Conservation (phyloP, 2,797 vertebrate species). For the Phoebastria nigripes region DNA sequence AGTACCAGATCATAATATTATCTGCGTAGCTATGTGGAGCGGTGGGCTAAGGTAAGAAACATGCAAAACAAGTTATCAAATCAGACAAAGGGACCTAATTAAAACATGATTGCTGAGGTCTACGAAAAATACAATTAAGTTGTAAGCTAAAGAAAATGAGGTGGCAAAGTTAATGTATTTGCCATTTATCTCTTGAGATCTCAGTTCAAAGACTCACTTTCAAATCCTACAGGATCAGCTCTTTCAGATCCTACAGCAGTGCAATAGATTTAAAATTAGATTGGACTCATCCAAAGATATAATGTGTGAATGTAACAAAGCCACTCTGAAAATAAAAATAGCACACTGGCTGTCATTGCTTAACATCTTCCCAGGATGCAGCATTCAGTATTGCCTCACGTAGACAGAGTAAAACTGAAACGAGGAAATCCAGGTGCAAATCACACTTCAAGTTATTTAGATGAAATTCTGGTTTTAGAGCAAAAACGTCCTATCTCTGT, state of each 20-base stretch:
- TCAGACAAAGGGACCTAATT: slow-evolving; percentile 54
- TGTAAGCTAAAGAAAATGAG: slow-evolving; percentile 57
- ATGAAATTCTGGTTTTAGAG: neutral
- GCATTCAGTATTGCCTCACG: neutral
- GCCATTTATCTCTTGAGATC: slow-evolving; percentile 61
- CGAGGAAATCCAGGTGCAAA: neutral
- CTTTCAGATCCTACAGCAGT: slow-evolving; percentile 34
- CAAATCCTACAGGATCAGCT: slow-evolving; percentile 58
- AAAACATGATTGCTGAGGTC: slow-evolving; percentile 46
- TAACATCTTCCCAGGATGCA: neutral
- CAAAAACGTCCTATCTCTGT: neutral
- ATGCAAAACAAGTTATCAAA: slow-evolving; percentile 54
- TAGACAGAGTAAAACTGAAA: neutral
- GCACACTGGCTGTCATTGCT: neutral
- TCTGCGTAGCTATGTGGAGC: neutral
- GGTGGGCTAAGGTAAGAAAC: neutral
- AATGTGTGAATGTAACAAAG: slow-evolving; percentile 16
- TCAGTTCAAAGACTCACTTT: slow-evolving; percentile 43
- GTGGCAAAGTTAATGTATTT: slow-evolving; percentile 60
- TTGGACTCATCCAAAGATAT: slow-evolving; percentile 17
- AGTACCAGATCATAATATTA: neutral
- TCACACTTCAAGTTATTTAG: neutral
- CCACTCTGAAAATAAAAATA: slow-evolving; percentile 18
- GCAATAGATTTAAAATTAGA: slow-evolving; percentile 48
- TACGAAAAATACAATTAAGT: slow-evolving; percentile 49